phyloP scores from a whole-genome alignment of 2,888 invertebrate species.

The Euplagia quadripunctaria region DNA sequence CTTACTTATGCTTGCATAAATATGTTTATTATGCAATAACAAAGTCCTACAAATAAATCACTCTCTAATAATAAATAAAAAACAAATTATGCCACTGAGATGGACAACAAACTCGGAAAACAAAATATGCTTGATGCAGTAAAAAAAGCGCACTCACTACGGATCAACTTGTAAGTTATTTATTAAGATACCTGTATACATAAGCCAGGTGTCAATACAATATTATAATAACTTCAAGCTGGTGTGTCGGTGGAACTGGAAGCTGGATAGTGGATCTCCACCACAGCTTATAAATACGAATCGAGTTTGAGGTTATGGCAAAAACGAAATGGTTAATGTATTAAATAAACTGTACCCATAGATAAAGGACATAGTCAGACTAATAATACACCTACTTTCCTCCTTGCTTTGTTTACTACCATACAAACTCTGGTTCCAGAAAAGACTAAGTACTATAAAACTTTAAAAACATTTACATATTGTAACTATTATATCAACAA shows the following conservation, averaged over 20 bases:
- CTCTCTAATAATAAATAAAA: too few relatives aligned
- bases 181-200: neutral
- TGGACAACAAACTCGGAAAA: neutral
- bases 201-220: neutral
- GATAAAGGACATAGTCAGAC: too few relatives aligned
- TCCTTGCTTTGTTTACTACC: too few relatives aligned
- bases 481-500: too few relatives aligned
- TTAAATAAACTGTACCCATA: neutral
- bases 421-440: too few relatives aligned
- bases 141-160: neutral
- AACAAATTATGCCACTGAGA: neutral
- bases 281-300: neutral
- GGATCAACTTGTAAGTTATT: neutral
- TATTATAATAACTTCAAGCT: neutral
- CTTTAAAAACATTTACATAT: too few relatives aligned
- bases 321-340: neutral
- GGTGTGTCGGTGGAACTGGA: neutral
- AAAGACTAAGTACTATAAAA: too few relatives aligned
- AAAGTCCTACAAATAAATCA: too few relatives aligned
- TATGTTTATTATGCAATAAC: neutral
- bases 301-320: neutral
- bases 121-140: neutral
- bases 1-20: neutral
- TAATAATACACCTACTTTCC: too few relatives aligned
- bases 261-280: neutral